A percentile compares a stretch with the other conserved stretches of the same genome.
phyloP scores from a whole-genome alignment of 92 coral and sea anemone genomes.

The Epizoanthus rinbou region DNA sequence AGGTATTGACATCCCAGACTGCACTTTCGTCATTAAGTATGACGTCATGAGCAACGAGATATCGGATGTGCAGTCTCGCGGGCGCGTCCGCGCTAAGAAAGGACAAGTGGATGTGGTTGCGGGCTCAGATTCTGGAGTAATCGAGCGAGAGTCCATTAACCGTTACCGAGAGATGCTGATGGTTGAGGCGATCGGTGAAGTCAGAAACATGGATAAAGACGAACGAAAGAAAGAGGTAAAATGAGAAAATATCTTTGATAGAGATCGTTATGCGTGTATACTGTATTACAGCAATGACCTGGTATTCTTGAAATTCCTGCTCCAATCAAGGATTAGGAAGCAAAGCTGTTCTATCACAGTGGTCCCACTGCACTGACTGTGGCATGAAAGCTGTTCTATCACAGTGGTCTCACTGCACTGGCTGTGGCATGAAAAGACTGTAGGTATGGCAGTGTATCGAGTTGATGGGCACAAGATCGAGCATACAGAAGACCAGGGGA shows the following conservation, averaged over 20 bases:
- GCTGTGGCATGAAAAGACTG: background rate
- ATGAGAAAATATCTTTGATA: too few relatives aligned
- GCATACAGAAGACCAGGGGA: too few relatives aligned
- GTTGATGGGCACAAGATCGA: too few relatives aligned
- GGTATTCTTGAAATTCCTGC: too few relatives aligned
- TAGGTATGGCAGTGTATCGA: too few relatives aligned
- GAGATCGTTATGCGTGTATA: too few relatives aligned
- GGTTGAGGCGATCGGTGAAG: conserved; percentile 63
- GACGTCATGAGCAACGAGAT: conserved; percentile 87
- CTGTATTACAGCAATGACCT: too few relatives aligned
- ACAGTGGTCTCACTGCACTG: background rate
- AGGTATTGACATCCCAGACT: conserved; percentile 86
- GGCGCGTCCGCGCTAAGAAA: conserved; percentile 80
- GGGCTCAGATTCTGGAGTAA: conserved; percentile 60
- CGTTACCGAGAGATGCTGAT: conserved; percentile 76
- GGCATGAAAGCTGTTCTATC: background rate
- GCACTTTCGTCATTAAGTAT: conserved; percentile 81
- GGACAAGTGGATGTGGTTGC: conserved; percentile 73
- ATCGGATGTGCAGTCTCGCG: conserved; percentile 89
- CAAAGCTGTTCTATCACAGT: too few relatives aligned
- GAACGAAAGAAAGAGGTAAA: conserved; percentile 56
- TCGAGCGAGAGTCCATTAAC: conserved; percentile 75
- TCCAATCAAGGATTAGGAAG: too few relatives aligned
- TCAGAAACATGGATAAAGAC: conserved; percentile 51
- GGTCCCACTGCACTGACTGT: background rate